Base-by-base conservation (phyloP, 2,888 invertebrate genomes). In the Sclerodermus sp. region DNA sequence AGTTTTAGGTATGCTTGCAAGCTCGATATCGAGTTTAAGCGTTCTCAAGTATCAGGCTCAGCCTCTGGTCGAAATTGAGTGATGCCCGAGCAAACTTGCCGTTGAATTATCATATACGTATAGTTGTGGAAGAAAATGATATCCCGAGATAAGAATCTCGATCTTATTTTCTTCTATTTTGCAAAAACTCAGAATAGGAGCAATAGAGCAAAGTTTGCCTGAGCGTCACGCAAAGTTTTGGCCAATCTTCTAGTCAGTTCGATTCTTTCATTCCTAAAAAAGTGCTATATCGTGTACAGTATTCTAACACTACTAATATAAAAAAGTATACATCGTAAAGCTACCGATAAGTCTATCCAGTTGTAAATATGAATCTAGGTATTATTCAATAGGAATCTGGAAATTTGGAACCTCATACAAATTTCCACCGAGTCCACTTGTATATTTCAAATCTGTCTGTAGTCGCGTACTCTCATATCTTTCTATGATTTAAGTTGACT, bases 261-360 rank as follows among this genome's bases (percentile, higher is more conserved):
- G 43, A 58, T 58, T 53, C 55, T 62, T 60, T 60, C 41, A 58
- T 66, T 67, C 59, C 53, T 58, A 62, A 60, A 56, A 58, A 60
- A 31, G 15, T 29, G 58, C 56, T 58, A n/a, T n/a, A 58, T 66
- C 58, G 57, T 71, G 68, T 70, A 69, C 67, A 70, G 64, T 66
- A 65, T 64, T 54, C 60, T 64, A 55, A 57, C 58, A 61, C 58
- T 49, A 51, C 58, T 44, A 46, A 62, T 38, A 51, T 46, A 56
- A 57, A 23, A 51, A 57, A 51, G 53, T 68, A 52, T 60, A 60
- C 49, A 58, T 57, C 60, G 58, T 51, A 57, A 57, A 57, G 53
- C 60, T 64, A 55, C 57, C 55, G 57, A 61, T 58, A 64, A 57
- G 57, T 59, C 65, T 58, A 66, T 56, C 59, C 60, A 60, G 56